Evolutionary conservation across 2,113 vertebrate species (phyloP).

Genomic region (Siphamia tubifer): DNA sequence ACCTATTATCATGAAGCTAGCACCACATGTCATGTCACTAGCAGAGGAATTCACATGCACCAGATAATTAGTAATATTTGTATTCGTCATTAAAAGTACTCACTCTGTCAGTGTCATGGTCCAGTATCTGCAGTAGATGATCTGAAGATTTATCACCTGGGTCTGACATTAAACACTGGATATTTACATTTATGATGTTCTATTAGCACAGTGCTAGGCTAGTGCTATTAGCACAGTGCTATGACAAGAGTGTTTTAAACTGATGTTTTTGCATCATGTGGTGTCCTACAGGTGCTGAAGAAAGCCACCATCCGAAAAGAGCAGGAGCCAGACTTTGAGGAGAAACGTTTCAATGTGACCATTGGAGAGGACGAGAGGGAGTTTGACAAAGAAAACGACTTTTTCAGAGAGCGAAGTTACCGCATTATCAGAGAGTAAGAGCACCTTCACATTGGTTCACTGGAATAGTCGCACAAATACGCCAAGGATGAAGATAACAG

Average conservation of each 20-base stretch:
- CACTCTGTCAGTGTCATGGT: no score
- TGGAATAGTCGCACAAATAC: neutral
- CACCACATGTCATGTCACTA: no score
- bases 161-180: no score
- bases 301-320: constrained; percentile 98
- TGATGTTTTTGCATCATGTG: neutral
- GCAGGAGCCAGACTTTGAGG: constrained; percentile 98
- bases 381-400: constrained; percentile 99
- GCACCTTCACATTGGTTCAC: neutral
- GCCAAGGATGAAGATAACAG: neutral
- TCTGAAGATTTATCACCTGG: no score
- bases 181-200: no score
- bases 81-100: no score
- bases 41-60: no score
- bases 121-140: no score
- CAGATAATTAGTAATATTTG: no score
- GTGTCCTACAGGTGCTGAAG: constrained; percentile 86
- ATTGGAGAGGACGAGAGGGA: constrained; percentile 96
- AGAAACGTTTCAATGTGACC: constrained; percentile 96
- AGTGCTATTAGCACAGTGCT: no score
- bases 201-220: no score
- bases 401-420: constrained; percentile 94
- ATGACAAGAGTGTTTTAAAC: neutral
- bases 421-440: constrained; percentile 90
- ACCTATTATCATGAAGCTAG: no score